Conservation (phyloP, 2,113 vertebrate species). For the Struthio camelus region DNA sequence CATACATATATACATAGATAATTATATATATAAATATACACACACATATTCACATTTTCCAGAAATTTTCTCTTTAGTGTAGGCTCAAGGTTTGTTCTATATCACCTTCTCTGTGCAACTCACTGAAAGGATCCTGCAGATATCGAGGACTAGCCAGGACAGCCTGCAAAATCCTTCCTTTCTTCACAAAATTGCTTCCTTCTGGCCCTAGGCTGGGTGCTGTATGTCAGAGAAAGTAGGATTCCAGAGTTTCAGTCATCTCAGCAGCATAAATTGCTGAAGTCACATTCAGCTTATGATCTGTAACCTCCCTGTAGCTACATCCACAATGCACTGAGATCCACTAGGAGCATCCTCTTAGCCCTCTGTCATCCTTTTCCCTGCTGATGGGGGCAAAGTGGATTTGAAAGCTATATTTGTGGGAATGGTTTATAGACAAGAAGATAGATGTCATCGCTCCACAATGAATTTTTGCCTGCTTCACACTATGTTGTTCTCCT, state of each 20-base stretch:
- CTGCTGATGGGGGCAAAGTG: not conserved
- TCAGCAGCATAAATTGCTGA: not conserved
- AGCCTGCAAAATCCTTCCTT: not conserved
- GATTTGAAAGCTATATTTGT: not conserved
- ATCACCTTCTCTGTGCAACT: not conserved
- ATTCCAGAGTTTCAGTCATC: not conserved
- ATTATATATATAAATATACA: too few relatives aligned
- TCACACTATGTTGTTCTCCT: not conserved
- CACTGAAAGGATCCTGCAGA: not conserved
- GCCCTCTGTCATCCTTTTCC: not conserved
- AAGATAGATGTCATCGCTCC: conserved; percentile 37
- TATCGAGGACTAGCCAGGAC: not conserved
- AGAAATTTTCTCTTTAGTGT: not conserved
- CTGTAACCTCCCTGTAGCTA: not conserved
- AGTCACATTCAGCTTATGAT: not conserved
- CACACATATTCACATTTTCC: not conserved
- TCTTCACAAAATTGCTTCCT: not conserved
- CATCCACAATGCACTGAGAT: not conserved
- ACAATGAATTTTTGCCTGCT: not conserved
- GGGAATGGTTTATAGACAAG: conserved; percentile 26
- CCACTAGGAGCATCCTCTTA: not conserved
- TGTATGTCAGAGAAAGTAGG: not conserved
- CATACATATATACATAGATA: fast-evolving
- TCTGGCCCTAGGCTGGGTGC: not conserved
- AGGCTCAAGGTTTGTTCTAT: not conserved